Evolutionary conservation across 1,140 invertebrate species (phyloP).

Genomic region (Aphaenogaster floridana): DNA sequence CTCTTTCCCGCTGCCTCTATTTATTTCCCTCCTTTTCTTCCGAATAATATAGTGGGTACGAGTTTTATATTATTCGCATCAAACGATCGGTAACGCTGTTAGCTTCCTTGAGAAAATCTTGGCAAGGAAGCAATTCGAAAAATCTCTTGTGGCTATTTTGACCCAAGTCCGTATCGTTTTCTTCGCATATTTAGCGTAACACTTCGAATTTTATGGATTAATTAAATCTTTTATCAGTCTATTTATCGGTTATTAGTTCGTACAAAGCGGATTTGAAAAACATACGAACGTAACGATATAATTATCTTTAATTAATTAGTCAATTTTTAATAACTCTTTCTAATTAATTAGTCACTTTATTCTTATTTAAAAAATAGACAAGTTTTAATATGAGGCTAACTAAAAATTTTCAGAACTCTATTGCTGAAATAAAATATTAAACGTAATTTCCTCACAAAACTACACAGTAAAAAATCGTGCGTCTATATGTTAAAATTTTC

Average conservation of each 20-base stretch:
- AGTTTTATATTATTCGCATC: background rate
- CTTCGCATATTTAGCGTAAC: no score
- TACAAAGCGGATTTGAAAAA: background rate
- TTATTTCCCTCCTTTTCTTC: conserved; percentile 12
- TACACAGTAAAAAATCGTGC: no score
- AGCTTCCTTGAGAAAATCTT: background rate
- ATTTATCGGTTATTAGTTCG: background rate
- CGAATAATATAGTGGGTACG: background rate
- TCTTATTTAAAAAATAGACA: background rate
- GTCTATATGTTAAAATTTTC: no score
- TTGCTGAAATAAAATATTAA: conserved; percentile 18
- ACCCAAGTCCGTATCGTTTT: background rate
- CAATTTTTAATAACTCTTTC: background rate
- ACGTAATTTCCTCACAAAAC: background rate
- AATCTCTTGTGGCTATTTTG: no score
- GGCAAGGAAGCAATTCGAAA: background rate
- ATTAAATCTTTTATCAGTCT: background rate
- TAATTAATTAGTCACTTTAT: background rate
- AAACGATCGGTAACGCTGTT: background rate
- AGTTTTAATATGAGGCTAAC: background rate
- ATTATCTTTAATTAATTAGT: background rate
- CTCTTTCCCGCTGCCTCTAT: conserved; percentile 49
- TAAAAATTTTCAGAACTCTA: background rate
- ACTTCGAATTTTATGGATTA: background rate
- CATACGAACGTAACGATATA: background rate